Evolutionary conservation across 2,113 vertebrate genomes (phyloP).

Genomic region (Azemiops feae): DNA sequence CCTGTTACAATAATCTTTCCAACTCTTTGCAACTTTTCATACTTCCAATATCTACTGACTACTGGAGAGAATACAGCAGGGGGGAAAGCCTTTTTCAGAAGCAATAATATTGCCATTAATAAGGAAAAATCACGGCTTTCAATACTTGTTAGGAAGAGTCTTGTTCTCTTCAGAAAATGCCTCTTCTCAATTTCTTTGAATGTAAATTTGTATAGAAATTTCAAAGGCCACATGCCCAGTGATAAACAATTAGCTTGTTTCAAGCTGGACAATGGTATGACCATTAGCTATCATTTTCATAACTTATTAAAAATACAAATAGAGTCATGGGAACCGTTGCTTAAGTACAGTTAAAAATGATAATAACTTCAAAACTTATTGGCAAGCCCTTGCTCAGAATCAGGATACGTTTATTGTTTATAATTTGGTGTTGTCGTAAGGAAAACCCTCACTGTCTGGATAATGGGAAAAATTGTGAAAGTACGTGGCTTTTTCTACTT

Average conservation of each 20-base stretch:
- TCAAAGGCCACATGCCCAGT: neutral
- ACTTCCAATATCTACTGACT: neutral
- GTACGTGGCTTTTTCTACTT: neutral
- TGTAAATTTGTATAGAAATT: neutral
- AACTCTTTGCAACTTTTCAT: neutral
- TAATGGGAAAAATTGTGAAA: neutral
- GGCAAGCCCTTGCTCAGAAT: neutral
- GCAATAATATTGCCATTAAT: neutral
- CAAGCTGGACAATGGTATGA: neutral
- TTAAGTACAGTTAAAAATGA: neutral
- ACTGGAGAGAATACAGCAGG: neutral
- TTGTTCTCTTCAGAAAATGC: neutral
- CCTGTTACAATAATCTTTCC: neutral
- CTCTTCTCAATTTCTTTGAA: too few relatives aligned
- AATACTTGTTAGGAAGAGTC: neutral
- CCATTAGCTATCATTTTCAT: neutral
- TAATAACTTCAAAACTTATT: neutral
- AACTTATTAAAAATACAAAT: neutral
- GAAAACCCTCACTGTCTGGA: neutral
- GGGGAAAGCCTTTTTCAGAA: neutral
- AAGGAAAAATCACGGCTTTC: neutral
- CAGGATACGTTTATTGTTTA: neutral
- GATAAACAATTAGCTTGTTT: neutral
- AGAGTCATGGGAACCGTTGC: neutral
- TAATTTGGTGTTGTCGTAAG: neutral